Conservation (phyloP, 2,888 invertebrate species). For the Germaria angustata region DNA sequence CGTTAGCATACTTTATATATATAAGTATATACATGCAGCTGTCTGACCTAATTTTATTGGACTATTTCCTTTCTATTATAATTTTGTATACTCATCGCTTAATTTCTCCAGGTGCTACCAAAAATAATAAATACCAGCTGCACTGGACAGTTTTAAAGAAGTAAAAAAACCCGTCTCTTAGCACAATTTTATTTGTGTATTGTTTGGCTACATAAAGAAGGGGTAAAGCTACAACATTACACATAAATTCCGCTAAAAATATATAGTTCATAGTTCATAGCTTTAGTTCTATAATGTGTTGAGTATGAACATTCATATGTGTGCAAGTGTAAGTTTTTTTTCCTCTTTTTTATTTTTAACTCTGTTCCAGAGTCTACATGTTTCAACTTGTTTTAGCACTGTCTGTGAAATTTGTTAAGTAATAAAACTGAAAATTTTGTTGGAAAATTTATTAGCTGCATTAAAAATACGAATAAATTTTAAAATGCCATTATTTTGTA, state of each 20-base stretch:
- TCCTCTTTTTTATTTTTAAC: no score
- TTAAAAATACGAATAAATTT: constrained; percentile 41
- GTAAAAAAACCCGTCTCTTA: background rate
- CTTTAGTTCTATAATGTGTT: background rate
- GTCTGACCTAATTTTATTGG: background rate
- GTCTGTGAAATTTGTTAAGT: background rate
- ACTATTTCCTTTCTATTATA: background rate
- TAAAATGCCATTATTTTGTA: background rate
- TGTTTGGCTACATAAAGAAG: constrained; percentile 5
- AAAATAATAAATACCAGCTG: constrained; percentile 10
- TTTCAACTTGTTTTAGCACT: background rate
- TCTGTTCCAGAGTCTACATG: constrained; percentile 75
- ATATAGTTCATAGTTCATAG: constrained; percentile 33
- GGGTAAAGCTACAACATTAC: constrained; percentile 12
- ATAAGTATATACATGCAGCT: no score
- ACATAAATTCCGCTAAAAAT: constrained; percentile 52
- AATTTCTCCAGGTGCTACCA: constrained; percentile 2
- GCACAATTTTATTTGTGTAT: constrained; percentile 18
- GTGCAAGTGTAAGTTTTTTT: no score
- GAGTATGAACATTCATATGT: no score
- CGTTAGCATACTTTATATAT: no score
- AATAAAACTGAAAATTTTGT: constrained; percentile 19
- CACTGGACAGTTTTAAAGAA: constrained; percentile 52
- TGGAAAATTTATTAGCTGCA: constrained; percentile 43
- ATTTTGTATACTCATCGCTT: background rate